Evolutionary conservation across 1,140 invertebrate species (phyloP), one percentile per base, ranked within the genome.

Genomic region (Drosophila watanabei): DNA sequence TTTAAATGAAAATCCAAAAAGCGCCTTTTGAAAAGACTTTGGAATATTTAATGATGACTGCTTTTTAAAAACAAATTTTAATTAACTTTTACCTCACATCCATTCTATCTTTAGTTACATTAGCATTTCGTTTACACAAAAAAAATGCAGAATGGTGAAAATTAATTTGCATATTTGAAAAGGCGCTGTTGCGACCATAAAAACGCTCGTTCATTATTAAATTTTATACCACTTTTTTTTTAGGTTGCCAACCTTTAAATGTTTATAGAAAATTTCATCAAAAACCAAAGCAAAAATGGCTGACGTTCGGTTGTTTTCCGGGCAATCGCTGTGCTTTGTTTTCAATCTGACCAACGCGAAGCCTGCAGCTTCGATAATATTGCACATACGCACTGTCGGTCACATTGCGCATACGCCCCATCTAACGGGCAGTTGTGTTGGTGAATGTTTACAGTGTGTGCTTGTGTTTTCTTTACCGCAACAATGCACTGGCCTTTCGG

Each of bases 81-180:
- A 71, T 68, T 68, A 71, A 54, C 32, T 54, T 14, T 24, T 28
- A 24, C 8, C 39, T 33, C 30, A 13, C 14, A 35, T 48, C 24
- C 33, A 37, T 45, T 48, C 32, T 11, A 33, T 2, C 24, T 20
- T 20, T 14, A 6, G 10, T 24, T 69, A 51, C 10, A 65, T 65
- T 51, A 43, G 65, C 35, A 68, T 32, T 33, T 69, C 62, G 14
- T 56, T 32, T 63, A 10, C 49, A 28, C 16, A 69, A 28, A 71
- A 71, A 54, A 54, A 68, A 18, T 28, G 2, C 30, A 37, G 64
- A 24, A 32, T 37, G 14, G 14, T 51, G 30, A 32, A 71, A 56
- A 54, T 68, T 71, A 56, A 71, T 69, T 71, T 71, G 49, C 68
- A 71, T 56, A 56, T 56, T 68, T 56, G 16, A 68, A 37, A 71